Evolutionary conservation across 2,113 vertebrate species (phyloP).

Genomic region (Marmota monax): DNA sequence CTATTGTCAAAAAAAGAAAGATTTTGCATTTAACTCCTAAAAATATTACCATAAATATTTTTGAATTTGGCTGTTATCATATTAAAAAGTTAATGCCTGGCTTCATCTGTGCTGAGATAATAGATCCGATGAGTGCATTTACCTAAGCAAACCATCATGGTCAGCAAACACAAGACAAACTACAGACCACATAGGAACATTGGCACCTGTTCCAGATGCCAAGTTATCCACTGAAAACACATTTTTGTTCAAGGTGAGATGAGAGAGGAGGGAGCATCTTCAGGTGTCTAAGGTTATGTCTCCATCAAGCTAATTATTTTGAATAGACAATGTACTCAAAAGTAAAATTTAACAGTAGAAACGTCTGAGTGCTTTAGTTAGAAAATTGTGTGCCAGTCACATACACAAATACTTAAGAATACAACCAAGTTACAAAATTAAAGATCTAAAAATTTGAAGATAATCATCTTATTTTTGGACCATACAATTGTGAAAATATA

Average conservation of each 20-base stretch:
- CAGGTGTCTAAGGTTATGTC: neutral
- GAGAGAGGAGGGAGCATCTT: neutral
- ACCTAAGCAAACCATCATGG: neutral
- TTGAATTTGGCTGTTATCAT: neutral
- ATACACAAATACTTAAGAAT: neutral
- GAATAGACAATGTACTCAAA: neutral
- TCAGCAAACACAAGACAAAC: neutral
- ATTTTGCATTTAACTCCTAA: neutral
- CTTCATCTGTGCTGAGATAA: neutral
- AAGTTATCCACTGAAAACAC: neutral
- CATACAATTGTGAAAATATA: neutral
- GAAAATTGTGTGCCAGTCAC: neutral
- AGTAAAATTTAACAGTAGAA: neutral
- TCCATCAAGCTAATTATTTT: neutral
- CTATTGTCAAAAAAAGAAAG: neutral
- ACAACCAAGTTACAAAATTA: neutral
- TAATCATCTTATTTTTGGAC: neutral
- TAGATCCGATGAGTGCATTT: accelerated
- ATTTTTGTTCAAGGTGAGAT: neutral
- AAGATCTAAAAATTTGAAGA: neutral
- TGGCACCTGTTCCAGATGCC: neutral
- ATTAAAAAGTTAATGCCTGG: neutral
- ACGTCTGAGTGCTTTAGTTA: neutral
- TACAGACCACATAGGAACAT: too few species aligned
- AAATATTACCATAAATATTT: neutral